Evolutionary conservation across 1,140 invertebrate genomes (phyloP).

Genomic region (Aphaenogaster ashmeadi): DNA sequence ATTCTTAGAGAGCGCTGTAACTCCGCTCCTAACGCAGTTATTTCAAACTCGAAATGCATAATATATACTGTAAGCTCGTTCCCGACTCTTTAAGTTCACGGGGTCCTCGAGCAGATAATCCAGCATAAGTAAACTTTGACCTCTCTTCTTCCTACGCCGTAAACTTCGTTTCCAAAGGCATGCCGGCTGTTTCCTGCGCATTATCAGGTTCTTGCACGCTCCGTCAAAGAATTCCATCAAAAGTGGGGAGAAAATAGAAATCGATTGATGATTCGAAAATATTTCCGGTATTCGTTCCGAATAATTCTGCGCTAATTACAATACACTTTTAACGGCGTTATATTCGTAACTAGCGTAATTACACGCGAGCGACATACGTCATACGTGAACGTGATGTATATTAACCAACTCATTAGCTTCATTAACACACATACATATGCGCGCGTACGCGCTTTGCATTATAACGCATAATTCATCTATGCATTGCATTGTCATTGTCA

Average conservation of each 20-base stretch:
- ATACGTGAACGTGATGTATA: slow-evolving; percentile 56
- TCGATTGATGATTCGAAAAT: neutral
- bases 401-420: slow-evolving; percentile 64
- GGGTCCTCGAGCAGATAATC: slow-evolving; percentile 61
- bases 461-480: slow-evolving; percentile 30
- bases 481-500: slow-evolving; percentile 39
- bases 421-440: slow-evolving; percentile 34
- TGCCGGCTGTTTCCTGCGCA: slow-evolving; percentile 29
- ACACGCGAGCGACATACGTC: slow-evolving; percentile 52
- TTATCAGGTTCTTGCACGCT: slow-evolving; percentile 44
- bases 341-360: slow-evolving; percentile 51
- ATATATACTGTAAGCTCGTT: slow-evolving; percentile 70
- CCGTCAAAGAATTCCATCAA: neutral
- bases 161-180: slow-evolving; percentile 60
- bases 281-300: neutral
- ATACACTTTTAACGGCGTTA: slow-evolving; percentile 42
- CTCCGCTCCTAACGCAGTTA: slow-evolving; percentile 65
- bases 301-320: slow-evolving; percentile 55
- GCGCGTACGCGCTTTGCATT: slow-evolving; percentile 1
- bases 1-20: slow-evolving; percentile 56
- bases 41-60: slow-evolving; percentile 69
- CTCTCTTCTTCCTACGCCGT: slow-evolving; percentile 35
- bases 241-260: neutral
- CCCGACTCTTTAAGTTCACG: slow-evolving; percentile 69
- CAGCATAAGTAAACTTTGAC: slow-evolving; percentile 61